Base-by-base conservation (phyloP, 1,140 invertebrate genomes). In the Hestina assimilis region DNA sequence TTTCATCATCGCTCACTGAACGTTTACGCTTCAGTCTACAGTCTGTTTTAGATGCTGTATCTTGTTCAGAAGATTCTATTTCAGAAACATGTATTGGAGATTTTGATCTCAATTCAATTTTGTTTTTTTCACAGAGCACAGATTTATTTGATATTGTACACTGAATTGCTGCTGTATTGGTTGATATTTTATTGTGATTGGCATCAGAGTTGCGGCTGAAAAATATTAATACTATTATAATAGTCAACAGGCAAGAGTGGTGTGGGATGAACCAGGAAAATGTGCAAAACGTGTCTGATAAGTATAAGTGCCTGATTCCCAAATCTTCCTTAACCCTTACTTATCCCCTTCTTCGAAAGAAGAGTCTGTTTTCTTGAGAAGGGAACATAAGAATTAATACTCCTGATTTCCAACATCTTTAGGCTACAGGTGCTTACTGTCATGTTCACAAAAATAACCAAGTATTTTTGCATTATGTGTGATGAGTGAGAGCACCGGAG, bases 141-240 rank as follows among this genome's bases (percentile, higher is more conserved):
- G 42, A n/a, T 26, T 23, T 20, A 4, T 31, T 9, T 1, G 15
- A 4, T 20, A 40, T 20, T 8, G 24, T 23, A 19, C 51, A 53
- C 33, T 60, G 58, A n/a, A 46, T 29, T 1, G 31, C 50, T 12
- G 46, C 14, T 2, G 23, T 48, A 11, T 15, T 42, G 2, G 51
- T 48, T 6, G 24, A n/a, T n/a, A 57, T 15, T 9, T 38, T 47
- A 24, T 56, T 48, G 42, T 47, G 48, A 4, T 40, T 48, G 7
- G 17, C 19, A 26, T 53, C 41, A 11, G 51, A 21, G n/a, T 31
- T 31, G 17, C 4, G 15, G 4, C 51, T 43, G 26, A 9, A 33
- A 45, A 20, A 19, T n/a, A n/a, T n/a, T 11, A 38, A 4, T n/a
- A 0, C 1, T 17, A 38, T 19, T 12, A 35, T 2, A 35, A 17